Percentiles rank a stretch among this genome's conserved stretches.
phyloP scores from a whole-genome alignment of 2,888 invertebrate species.

The Mechanitis mazaeus region DNA sequence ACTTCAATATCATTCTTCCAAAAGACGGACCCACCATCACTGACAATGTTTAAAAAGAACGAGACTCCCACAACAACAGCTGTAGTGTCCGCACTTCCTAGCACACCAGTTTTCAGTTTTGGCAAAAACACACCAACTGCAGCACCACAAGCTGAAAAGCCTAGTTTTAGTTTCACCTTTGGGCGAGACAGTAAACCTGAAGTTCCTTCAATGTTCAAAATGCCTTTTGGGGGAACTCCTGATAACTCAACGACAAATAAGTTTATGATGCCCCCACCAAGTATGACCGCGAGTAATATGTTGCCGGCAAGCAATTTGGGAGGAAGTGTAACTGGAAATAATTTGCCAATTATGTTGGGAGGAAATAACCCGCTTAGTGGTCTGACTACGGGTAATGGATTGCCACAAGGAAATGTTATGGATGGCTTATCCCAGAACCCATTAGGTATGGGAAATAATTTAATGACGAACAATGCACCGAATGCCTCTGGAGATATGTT shows the following conservation, averaged over 20 bases:
- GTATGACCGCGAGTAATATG: slow-evolving; percentile 11
- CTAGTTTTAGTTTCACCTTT: slow-evolving; percentile 54
- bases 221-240: slow-evolving; percentile 34
- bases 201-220: slow-evolving; percentile 33
- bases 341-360: slow-evolving; percentile 14
- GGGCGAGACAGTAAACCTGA: slow-evolving; percentile 39
- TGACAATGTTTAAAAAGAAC: slow-evolving; percentile 38
- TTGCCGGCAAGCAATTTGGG: slow-evolving; percentile 11
- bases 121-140: slow-evolving; percentile 34
- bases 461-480: slow-evolving; percentile 5
- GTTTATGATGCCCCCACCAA: slow-evolving; percentile 27
- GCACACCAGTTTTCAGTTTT: slow-evolving; percentile 49
- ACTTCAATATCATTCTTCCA: slow-evolving; percentile 36
- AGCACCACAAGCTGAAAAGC: slow-evolving; percentile 40
- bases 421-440: slow-evolving; percentile 35
- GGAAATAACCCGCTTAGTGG: slow-evolving; percentile 19
- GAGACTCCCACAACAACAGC: slow-evolving; percentile 27
- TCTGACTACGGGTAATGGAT: slow-evolving; percentile 17
- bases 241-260: slow-evolving; percentile 25
- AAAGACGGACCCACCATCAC: slow-evolving; percentile 32
- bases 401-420: slow-evolving; percentile 28
- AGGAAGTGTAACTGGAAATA: slow-evolving; percentile 20
- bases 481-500: slow-evolving; percentile 36
- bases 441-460: slow-evolving; percentile 13
- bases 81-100: slow-evolving; percentile 15